phyloP scores from a whole-genome alignment of 2,888 invertebrate genomes.

The Lycia hirtaria region DNA sequence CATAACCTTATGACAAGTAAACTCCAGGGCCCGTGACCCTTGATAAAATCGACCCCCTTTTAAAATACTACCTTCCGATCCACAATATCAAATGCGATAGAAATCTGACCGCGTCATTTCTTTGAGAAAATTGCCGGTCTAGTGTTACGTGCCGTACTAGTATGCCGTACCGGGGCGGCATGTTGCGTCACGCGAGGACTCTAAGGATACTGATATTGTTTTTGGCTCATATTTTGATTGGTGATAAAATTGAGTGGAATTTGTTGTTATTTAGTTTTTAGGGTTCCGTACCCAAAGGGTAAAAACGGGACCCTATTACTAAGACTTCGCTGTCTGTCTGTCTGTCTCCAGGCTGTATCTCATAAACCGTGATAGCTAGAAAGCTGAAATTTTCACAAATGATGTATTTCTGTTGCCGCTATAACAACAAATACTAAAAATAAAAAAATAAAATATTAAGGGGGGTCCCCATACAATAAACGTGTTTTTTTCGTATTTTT shows the following conservation, averaged over 20 bases:
- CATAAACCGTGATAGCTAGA: no score
- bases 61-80: conserved; percentile 13
- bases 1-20: conserved; percentile 15
- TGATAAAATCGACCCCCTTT: conserved; percentile 13
- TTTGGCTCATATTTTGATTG: conserved; percentile 8
- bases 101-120: conserved; percentile 14
- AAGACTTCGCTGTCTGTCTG: no score
- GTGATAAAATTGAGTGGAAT: conserved; percentile 1
- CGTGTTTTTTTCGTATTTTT: no score
- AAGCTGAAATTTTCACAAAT: no score
- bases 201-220: conserved; percentile 8
- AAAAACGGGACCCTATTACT: no score
- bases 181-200: conserved; percentile 6
- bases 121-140: conserved; percentile 13
- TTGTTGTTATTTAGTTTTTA: neutral
- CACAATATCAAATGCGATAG: conserved; percentile 13
- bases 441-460: no score
- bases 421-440: no score
- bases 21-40: conserved; percentile 11
- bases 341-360: no score
- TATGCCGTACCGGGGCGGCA: neutral
- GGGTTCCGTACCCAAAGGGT: no score
- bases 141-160: neutral
- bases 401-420: no score
- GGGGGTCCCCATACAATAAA: no score